Conservation (phyloP, 2,113 vertebrate genomes). For the Mungos mungo region DNA sequence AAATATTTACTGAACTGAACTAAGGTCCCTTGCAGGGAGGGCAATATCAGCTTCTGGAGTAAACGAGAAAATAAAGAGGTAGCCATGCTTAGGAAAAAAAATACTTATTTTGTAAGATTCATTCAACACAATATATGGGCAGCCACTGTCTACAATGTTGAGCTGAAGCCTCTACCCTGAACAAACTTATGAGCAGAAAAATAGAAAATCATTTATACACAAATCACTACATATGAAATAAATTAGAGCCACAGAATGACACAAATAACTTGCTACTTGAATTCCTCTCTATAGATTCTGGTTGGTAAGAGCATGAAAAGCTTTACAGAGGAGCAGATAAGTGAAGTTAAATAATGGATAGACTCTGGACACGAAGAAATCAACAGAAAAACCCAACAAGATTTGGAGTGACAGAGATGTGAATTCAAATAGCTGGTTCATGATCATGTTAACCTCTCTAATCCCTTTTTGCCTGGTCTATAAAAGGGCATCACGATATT, state of each 20-base stretch:
- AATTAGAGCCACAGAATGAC: not conserved
- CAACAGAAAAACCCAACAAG: not conserved
- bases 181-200: not conserved
- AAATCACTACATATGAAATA: conserved; percentile 4
- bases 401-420: not conserved
- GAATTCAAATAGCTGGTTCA: not conserved
- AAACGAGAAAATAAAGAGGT: conserved; percentile 23
- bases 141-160: not conserved
- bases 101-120: not conserved
- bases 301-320: not conserved
- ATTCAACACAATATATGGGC: conserved; percentile 1
- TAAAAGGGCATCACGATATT: not conserved
- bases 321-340: not conserved
- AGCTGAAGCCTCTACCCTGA: not conserved
- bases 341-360: not conserved
- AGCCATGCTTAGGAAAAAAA: not conserved
- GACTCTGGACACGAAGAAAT: not conserved
- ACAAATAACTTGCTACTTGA: not conserved
- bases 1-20: conserved; percentile 26
- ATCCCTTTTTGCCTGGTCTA: not conserved
- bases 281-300: not conserved
- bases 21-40: not conserved
- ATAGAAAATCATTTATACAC: not conserved
- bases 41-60: not conserved
- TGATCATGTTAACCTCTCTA: not conserved